phyloP scores from a whole-genome alignment of 1,140 invertebrate genomes.

The Mylabris phalerata region DNA sequence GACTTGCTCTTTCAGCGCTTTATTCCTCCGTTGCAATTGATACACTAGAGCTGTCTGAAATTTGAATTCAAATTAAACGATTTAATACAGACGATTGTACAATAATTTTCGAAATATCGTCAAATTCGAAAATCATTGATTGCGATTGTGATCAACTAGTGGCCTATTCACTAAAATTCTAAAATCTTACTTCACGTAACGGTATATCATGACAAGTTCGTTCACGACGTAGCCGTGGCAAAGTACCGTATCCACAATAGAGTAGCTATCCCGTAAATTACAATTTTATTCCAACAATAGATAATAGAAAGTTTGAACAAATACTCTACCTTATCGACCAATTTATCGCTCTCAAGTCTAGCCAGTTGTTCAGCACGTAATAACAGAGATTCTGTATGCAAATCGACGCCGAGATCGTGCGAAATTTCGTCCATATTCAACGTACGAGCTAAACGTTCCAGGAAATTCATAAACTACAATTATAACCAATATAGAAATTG shows the following conservation, averaged over 20 bases:
- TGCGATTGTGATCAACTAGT: not conserved
- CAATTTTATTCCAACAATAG: not conserved
- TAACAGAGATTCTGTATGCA: slow-evolving; percentile 70
- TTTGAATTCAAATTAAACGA: not conserved
- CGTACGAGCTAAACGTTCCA: slow-evolving; percentile 63
- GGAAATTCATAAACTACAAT: slow-evolving; percentile 62
- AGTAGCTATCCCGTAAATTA: slow-evolving; percentile 50
- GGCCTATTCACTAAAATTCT: slow-evolving; percentile 1
- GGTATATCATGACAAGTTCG: slow-evolving; percentile 64
- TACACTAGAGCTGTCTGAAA: slow-evolving; percentile 72
- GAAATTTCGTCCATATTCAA: slow-evolving; percentile 72
- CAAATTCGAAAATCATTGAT: too few relatives aligned
- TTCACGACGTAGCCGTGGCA: slow-evolving; percentile 63
- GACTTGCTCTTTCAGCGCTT: slow-evolving; percentile 77
- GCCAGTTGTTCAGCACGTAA: slow-evolving; percentile 69
- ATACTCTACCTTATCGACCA: slow-evolving; percentile 61
- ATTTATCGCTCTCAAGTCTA: slow-evolving; percentile 67
- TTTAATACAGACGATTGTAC: not conserved
- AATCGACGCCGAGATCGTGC: slow-evolving; percentile 67
- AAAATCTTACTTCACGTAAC: slow-evolving; percentile 39
- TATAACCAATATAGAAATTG: not conserved
- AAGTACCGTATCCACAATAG: slow-evolving; percentile 58
- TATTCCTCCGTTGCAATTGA: slow-evolving; percentile 71
- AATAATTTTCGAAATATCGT: too few relatives aligned
- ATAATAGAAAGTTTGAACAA: too few relatives aligned